Base-by-base conservation (phyloP, 2,113 vertebrate genomes). In the Aleadryas rufinucha region DNA sequence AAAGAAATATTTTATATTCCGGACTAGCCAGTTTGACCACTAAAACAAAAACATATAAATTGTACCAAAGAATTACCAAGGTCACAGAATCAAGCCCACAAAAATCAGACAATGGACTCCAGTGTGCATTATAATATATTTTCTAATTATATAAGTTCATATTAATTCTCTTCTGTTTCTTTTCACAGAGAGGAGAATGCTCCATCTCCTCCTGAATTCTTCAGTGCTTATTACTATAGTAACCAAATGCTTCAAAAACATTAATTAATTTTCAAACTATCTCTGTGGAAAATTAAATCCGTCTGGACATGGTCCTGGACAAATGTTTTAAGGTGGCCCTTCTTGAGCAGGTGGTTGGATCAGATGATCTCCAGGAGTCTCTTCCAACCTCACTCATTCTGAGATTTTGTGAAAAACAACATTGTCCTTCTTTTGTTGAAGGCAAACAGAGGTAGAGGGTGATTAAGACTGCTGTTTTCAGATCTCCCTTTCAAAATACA, bases 181-280 rank as follows among this genome's bases (percentile, higher is more conserved):
- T 82, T 70, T 37, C 82, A 74, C 44, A 59, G 50, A 64, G 18
- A 49, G 10, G 24, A 47, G 39, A 74, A 27, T 28, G 30, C 17
- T 92, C 19, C 33, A 0, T 90, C 71, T 95, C 42, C 68, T 81
- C 68, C 68, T 45, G n/a, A 61, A 52, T 66, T 84, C 22, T 83
- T 90, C 50, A 53, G n/a, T 42, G 47, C 21, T 75, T 86, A 95
- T 92, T 92, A 66, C 83, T 95, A 84, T 90, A 93, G 91, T 39
- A 95, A 95, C 94, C 79, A 81, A 95, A 63, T 28, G 33, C 19
- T 74, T 30, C 21, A 63, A 74, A 90, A 87, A 56, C 5, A 54
- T 79, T 85, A 78, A 81, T 66, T 94, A 81, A 50, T 88, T 95
- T 94, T 78, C 79, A 86, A 74, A 94, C 74, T 22, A 66, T 74